phyloP scores from a whole-genome alignment of 2,797 vertebrate genomes.

The Ctenosaura bakeri region DNA sequence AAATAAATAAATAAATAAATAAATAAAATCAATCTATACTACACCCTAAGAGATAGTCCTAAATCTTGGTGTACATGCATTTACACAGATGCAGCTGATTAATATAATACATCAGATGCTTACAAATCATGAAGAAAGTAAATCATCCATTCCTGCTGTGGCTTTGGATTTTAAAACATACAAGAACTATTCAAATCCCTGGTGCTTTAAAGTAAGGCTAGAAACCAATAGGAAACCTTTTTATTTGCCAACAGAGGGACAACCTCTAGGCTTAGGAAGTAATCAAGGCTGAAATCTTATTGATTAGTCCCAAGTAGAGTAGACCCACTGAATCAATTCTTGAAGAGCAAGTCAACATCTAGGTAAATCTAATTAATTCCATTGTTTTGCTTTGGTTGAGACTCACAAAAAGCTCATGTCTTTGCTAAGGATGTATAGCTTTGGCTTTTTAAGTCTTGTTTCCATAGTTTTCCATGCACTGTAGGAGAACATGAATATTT shows the following conservation, averaged over 20 bases:
- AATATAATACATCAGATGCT: not conserved
- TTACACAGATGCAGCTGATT: conserved; percentile 22
- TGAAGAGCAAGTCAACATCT: too few species aligned
- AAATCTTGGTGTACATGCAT: conserved; percentile 3
- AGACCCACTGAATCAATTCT: too few species aligned
- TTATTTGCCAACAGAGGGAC: not conserved
- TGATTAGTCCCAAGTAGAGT: too few species aligned
- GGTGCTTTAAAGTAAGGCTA: not conserved
- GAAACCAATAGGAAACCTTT: not conserved
- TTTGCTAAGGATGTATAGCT: too few species aligned
- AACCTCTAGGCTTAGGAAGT: not conserved
- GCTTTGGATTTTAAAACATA: not conserved
- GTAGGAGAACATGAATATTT: too few species aligned
- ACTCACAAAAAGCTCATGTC: too few species aligned
- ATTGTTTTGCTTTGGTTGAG: too few species aligned
- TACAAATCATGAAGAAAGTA: not conserved
- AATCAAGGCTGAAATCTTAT: not conserved
- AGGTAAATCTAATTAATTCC: too few species aligned
- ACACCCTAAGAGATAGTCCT: not conserved
- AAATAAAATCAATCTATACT: conserved; percentile 26
- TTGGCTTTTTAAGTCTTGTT: too few species aligned
- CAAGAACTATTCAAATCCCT: not conserved
- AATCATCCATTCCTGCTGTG: not conserved
- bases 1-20: not conserved
- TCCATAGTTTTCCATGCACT: too few species aligned